Base-by-base conservation (phyloP, 2,888 invertebrate genomes). In the Augochlorella aurata region DNA sequence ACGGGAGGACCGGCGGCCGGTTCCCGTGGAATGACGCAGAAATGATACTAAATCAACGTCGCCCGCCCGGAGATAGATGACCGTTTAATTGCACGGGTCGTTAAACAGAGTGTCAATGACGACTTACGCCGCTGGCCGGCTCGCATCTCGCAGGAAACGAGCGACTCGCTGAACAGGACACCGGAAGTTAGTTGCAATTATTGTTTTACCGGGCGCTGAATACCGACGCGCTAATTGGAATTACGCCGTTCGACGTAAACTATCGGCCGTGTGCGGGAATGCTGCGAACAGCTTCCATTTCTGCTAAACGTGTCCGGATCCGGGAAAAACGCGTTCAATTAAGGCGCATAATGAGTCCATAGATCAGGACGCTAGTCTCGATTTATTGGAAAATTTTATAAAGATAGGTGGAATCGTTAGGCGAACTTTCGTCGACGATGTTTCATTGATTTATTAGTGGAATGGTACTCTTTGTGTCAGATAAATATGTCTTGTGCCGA, bases 21-120 rank as follows among this genome's bases (percentile, higher is more conserved):
- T 73, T 24, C 21, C 63, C 24, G 63, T 38, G n/a, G 58, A n/a
- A 69, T 76, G 65, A 65, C 47, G 44, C 29, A 54, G 69, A 73
- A 72, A 69, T 74, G 82, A 82, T 73, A 73, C 58, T 82, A 82
- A 81, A 82, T 82, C 82, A 82, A 82, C 65, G 77, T 81, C 81
- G 38, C 14, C 45, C 61, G 70, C 14, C 50, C 63, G 58, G 50
- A 50, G 76, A 82, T 77, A 52, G 70, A 81, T 82, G 81, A 77
- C 77, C 70, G 73, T 82, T 82, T 82, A 82, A 81, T 82, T 81
- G 81, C 81, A 70, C 21, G 73, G 72, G 68, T 81, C 82, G 82
- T 82, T 82, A 82, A 80, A 54, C 81, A 49, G 54, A 58, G 81
- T 73, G 81, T 81, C 82, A 76, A 81, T 82, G 81, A 82, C 81